A percentile compares a stretch with the other conserved stretches of the same genome.
Conservation (phyloP, 2,888 invertebrate species). For the Adela reaumurella region DNA sequence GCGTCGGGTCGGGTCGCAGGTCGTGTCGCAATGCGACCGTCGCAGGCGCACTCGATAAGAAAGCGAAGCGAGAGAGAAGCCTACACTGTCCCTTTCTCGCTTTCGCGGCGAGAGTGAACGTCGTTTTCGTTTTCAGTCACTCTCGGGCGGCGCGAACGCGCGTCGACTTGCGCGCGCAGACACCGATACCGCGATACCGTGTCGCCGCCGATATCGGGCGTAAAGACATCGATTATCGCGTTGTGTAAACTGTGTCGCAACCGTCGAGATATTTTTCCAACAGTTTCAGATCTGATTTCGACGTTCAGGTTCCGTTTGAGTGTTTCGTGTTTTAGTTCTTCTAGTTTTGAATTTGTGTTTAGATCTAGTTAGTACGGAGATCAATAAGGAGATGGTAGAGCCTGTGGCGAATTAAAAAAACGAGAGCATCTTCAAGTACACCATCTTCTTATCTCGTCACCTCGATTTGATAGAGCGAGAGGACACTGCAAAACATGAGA, state of each 20-base stretch:
- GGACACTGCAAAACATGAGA: neutral
- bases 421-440: too few relatives aligned
- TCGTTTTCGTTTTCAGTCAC: constrained; percentile 44
- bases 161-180: constrained; percentile 15
- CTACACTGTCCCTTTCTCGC: neutral
- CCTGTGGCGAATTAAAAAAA: too few relatives aligned
- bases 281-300: too few relatives aligned
- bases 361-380: too few relatives aligned
- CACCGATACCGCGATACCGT: neutral
- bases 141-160: constrained; percentile 25
- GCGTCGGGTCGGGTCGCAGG: neutral
- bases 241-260: neutral
- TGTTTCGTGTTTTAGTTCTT: too few relatives aligned
- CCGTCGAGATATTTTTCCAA: neutral
- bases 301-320: too few relatives aligned
- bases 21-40: neutral
- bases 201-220: neutral
- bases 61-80: constrained; percentile 1
- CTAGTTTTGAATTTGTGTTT: too few relatives aligned
- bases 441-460: too few relatives aligned
- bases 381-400: too few relatives aligned
- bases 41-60: neutral
- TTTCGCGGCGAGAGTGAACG: constrained; percentile 25
- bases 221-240: neutral
- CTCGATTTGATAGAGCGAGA: neutral